Base-by-base conservation (phyloP, 2,113 vertebrate genomes). In the Condylura cristata region DNA sequence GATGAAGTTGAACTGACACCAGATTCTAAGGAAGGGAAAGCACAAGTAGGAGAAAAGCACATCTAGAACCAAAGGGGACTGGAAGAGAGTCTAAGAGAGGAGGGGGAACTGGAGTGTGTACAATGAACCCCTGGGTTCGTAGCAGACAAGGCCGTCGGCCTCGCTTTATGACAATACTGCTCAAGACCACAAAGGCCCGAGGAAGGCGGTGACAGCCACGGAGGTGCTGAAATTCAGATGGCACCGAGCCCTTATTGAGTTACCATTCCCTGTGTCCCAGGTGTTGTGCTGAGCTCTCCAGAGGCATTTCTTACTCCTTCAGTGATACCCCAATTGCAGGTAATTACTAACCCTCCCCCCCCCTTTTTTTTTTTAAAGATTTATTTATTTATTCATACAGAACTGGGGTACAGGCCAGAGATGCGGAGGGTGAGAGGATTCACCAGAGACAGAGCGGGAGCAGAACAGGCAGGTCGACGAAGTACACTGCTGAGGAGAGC, bases 11-110 rank as follows among this genome's bases (percentile, higher is more conserved):
- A 97, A 98, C 5, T 98, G 88, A 98, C 89, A 98, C 48, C 97
- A 98, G 89, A 98, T 89, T 96, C 93, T 98, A 98, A 98, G 97
- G 98, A 96, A 89, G 89, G 86, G 70, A 98, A 98, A 98, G 96
- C 87, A 97, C 93, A 98, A 95, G 98, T 78, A 97, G 98, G 96
- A 98, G 93, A 98, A 97, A 98, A 98, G 96, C 92, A 85, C 96
- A 96, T 97, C 98, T 98, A 98, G 97, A 98, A 97, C 95, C 80
- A 98, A 98, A 98, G 96, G 97, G 96, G 71, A 96, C 44, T 93
- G 68, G 53, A 90, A 95, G 70, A 96, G 58, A 90, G 70, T 70
- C 4, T 37, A 30, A 81, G n/a, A 93, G 37, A 95, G 22, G n/a
- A 89, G 26, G 37, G n/a, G 58, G 86, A 94, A 76, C 3, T 1